A percentile compares a stretch with the other conserved stretches of the same genome.
These are phyloP conservation scores for Himalopsyche kuldschensis DNA, from an alignment of 2,888 invertebrate species.

Conservation along the genomic window DNA sequence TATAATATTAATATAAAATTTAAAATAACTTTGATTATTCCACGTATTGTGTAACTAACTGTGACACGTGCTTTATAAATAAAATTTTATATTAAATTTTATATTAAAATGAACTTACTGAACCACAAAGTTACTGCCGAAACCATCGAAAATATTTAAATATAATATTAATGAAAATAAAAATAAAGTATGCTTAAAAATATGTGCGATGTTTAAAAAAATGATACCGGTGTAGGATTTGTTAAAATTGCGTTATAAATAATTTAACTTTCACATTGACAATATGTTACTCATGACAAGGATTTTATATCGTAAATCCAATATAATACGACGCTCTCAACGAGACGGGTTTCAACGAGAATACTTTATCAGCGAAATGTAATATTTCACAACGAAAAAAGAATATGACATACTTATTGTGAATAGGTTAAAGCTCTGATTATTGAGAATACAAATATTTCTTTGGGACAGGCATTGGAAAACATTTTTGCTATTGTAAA, in stretches of 20 bases:
- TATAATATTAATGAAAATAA: too few species aligned
- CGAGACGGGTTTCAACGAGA: not conserved
- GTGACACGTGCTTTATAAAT: too few species aligned
- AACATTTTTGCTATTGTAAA: too few species aligned
- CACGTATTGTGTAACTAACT: too few species aligned
- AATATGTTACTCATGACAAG: not conserved
- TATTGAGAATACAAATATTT: not conserved
- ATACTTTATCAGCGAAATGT: not conserved
- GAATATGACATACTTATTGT: not conserved
- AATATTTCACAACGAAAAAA: not conserved
- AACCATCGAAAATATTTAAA: too few species aligned
- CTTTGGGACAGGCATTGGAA: not conserved
- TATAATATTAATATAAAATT: too few species aligned
- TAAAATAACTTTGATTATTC: too few species aligned
- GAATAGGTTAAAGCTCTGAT: not conserved
- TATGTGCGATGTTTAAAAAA: not conserved
- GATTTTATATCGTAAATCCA: not conserved
- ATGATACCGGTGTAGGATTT: not conserved
- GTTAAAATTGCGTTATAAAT: not conserved
- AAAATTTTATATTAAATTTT: too few species aligned
- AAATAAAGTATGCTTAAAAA: not conserved
- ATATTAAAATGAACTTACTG: too few species aligned
- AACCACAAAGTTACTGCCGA: too few species aligned
- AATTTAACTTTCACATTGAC: not conserved
- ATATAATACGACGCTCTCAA: not conserved